A percentile compares a stretch with the other conserved stretches of the same genome.
phyloP scores from a whole-genome alignment of 2,888 invertebrate species.

The Meteorus cinctellus region DNA sequence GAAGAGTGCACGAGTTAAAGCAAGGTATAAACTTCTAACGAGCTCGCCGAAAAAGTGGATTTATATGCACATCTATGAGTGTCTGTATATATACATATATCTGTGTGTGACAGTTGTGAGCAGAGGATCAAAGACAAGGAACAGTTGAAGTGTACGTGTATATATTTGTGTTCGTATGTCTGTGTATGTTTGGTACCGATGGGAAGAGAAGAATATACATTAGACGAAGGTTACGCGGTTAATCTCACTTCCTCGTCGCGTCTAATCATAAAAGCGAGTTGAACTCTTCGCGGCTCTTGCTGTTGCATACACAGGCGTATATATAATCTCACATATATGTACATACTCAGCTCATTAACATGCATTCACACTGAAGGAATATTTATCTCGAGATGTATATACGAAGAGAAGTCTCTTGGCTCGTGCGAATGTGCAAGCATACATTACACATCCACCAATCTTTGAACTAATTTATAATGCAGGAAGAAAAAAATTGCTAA shows the following conservation, averaged over 20 bases:
- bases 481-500: no score
- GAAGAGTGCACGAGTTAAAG: conserved; percentile 40
- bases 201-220: conserved; percentile 29
- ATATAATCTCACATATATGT: conserved; percentile 21
- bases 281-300: conserved; percentile 43
- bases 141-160: conserved; percentile 23
- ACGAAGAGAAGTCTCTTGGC: conserved; percentile 21
- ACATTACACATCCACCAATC: conserved; percentile 29
- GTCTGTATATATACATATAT: conserved; percentile 15
- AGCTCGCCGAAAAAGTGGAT: conserved; percentile 54
- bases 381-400: conserved; percentile 59
- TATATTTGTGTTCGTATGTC: conserved; percentile 8
- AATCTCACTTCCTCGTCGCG: conserved; percentile 54
- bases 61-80: conserved; percentile 46
- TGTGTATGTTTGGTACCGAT: background rate
- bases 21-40: conserved; percentile 47
- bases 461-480: background rate
- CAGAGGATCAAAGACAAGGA: conserved; percentile 42
- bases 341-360: conserved; percentile 65
- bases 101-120: conserved; percentile 27
- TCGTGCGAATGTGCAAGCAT: conserved; percentile 36
- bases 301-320: conserved; percentile 37
- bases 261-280: conserved; percentile 60
- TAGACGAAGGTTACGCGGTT: conserved; percentile 45
- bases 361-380: conserved; percentile 68